These are phyloP conservation scores for Australoheros facetus DNA, from an alignment of 2,797 vertebrate species.

Conservation along the genomic window DNA sequence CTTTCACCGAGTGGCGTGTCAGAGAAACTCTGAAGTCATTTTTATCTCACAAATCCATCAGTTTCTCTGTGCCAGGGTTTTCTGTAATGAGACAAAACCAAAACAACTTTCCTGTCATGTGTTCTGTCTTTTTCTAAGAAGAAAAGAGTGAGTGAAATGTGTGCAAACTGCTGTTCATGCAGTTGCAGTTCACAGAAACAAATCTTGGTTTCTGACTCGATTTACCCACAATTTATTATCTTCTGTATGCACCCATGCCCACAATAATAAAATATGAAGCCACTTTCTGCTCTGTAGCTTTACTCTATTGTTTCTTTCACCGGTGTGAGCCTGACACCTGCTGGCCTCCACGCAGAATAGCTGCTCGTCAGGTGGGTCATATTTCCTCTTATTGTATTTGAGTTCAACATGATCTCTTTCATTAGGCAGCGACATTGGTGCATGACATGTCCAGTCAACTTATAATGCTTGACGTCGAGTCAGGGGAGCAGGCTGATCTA, in stretches of 20 bases:
- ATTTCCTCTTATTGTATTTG: slow-evolving; percentile 63
- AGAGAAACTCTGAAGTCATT: slow-evolving; percentile 12
- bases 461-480: slow-evolving; percentile 75
- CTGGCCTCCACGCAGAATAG: slow-evolving; percentile 31
- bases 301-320: background rate
- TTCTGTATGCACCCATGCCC: slow-evolving; percentile 68
- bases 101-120: slow-evolving; percentile 46
- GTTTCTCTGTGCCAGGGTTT: slow-evolving; percentile 38
- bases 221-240: slow-evolving; percentile 21
- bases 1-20: slow-evolving; percentile 15
- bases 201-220: slow-evolving; percentile 43
- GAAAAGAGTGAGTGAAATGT: slow-evolving; percentile 28
- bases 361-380: slow-evolving; percentile 22
- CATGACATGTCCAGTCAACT: slow-evolving; percentile 69
- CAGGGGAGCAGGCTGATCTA: slow-evolving; percentile 71
- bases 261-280: slow-evolving; percentile 72
- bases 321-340: slow-evolving; percentile 62
- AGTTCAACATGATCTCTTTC: slow-evolving; percentile 74
- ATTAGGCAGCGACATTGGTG: slow-evolving; percentile 60
- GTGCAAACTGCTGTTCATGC: slow-evolving; percentile 35
- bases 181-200: slow-evolving; percentile 12
- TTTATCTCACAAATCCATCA: slow-evolving; percentile 1
- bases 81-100: slow-evolving; percentile 46
- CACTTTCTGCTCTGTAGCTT: slow-evolving; percentile 30
- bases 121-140: slow-evolving; percentile 40